Conservation (phyloP, 2,888 invertebrate genomes). For the Exephanes ischioxanthus region DNA sequence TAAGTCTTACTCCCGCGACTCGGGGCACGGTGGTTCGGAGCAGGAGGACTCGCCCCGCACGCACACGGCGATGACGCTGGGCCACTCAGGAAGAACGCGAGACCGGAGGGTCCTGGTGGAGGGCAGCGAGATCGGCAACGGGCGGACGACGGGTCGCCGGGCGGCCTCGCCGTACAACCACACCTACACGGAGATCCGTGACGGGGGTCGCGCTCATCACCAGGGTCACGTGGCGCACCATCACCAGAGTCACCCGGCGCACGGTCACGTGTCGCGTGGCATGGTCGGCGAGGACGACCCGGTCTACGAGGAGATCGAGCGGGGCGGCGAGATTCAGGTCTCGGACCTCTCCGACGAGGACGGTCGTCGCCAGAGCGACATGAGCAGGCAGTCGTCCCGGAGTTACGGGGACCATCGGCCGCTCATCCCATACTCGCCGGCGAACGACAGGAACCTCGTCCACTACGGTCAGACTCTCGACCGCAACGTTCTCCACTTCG, state of each 20-base stretch:
- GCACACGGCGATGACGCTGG: slow-evolving; percentile 85
- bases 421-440: slow-evolving; percentile 92
- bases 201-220: slow-evolving; percentile 82
- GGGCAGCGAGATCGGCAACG: slow-evolving; percentile 85
- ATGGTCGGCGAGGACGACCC: slow-evolving; percentile 88
- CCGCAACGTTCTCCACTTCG: slow-evolving; percentile 71
- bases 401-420: slow-evolving; percentile 93
- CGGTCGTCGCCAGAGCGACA: slow-evolving; percentile 90
- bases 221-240: slow-evolving; percentile 80
- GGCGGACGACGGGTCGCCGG: slow-evolving; percentile 85
- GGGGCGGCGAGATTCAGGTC: slow-evolving; percentile 89
- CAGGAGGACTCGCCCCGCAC: slow-evolving; percentile 89
- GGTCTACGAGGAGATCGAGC: slow-evolving; percentile 93
- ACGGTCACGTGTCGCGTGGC: slow-evolving; percentile 85
- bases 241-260: slow-evolving; percentile 84
- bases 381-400: slow-evolving; percentile 90
- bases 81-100: slow-evolving; percentile 78
- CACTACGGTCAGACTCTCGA: slow-evolving; percentile 78
- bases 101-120: slow-evolving; percentile 72
- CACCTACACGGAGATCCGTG: slow-evolving; percentile 92
- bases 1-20: slow-evolving; percentile 90
- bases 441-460: slow-evolving; percentile 86
- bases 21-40: slow-evolving; percentile 88
- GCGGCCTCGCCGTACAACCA: slow-evolving; percentile 89
- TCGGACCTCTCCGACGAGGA: slow-evolving; percentile 93